Evolutionary conservation across 2,888 invertebrate genomes (phyloP).

Genomic region (Busseola fusca): DNA sequence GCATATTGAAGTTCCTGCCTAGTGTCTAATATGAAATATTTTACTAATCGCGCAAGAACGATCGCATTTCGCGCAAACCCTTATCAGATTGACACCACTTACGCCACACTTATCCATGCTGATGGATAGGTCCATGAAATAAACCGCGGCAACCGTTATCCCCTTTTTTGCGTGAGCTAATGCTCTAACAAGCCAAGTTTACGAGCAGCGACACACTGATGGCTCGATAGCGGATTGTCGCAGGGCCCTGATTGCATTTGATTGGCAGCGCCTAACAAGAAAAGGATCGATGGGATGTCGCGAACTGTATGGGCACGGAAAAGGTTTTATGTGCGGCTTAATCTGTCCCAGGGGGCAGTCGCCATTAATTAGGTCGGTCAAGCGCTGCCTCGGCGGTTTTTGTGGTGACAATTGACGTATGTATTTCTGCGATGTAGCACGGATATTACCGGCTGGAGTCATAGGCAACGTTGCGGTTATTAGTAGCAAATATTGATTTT

Average conservation of each 20-base stretch:
- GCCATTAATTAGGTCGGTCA: conserved; percentile 83
- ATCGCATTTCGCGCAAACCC: neutral
- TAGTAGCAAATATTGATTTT: conserved; percentile 49
- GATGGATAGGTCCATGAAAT: conserved; percentile 37
- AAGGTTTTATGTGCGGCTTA: conserved; percentile 85
- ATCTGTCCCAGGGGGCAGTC: conserved; percentile 77
- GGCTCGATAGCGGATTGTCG: conserved; percentile 43
- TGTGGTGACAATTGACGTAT: conserved; percentile 81
- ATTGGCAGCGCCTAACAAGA: conserved; percentile 68
- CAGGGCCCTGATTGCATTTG: conserved; percentile 56
- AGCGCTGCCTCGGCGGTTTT: conserved; percentile 78
- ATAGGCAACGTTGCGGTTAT: conserved; percentile 41
- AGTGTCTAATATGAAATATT: conserved; percentile 1
- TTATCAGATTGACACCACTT: conserved; percentile 16
- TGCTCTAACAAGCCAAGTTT: conserved; percentile 43
- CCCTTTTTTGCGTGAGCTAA: conserved; percentile 47
- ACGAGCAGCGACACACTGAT: conserved; percentile 32
- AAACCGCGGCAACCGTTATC: conserved; percentile 16
- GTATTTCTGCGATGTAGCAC: conserved; percentile 61
- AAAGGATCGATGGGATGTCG: conserved; percentile 72
- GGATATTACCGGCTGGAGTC: conserved; percentile 34
- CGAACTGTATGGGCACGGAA: conserved; percentile 75
- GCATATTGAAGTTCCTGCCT: neutral
- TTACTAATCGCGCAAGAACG: conserved; percentile 5
- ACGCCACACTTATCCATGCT: conserved; percentile 5